phyloP scores from a whole-genome alignment of 1,140 invertebrate genomes.

The Leucophenga varia region DNA sequence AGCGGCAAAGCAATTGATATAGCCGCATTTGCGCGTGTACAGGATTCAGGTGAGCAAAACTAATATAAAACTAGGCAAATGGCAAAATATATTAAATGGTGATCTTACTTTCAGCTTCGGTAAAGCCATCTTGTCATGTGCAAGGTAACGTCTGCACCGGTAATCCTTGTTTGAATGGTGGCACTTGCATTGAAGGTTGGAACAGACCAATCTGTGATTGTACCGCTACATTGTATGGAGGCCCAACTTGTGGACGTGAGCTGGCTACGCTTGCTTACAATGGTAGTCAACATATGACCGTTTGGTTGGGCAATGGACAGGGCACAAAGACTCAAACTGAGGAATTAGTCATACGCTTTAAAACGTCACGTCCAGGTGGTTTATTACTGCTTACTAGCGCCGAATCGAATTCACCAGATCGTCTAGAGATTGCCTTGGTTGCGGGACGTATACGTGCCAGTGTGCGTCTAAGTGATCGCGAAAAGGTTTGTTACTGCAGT shows the following conservation, averaged over 20 bases:
- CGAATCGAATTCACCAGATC: constrained; percentile 71
- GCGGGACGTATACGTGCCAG: constrained; percentile 77
- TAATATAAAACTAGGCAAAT: constrained; percentile 13
- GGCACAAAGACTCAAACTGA: constrained; percentile 88
- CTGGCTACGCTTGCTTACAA: constrained; percentile 86
- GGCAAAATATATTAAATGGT: constrained; percentile 6
- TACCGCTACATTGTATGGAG: constrained; percentile 82
- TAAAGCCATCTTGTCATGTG: constrained; percentile 81
- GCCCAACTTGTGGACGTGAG: constrained; percentile 90
- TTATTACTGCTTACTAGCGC: constrained; percentile 74
- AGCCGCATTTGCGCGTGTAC: constrained; percentile 82
- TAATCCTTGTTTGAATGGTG: constrained; percentile 87
- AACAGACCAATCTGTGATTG: constrained; percentile 97
- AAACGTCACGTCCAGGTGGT: constrained; percentile 74
- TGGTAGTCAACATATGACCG: constrained; percentile 82
- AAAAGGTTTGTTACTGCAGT: constrained; percentile 66
- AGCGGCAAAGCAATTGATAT: constrained; percentile 93
- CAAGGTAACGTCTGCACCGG: constrained; percentile 74
- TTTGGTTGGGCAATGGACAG: constrained; percentile 69
- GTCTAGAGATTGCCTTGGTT: constrained; percentile 80
- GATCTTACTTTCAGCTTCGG: constrained; percentile 69
- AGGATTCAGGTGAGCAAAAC: constrained; percentile 75
- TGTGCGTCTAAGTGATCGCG: constrained; percentile 79
- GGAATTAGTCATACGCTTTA: constrained; percentile 85
- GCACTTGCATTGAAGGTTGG: constrained; percentile 91